Conservation (phyloP, 1,140 invertebrate genomes). For the Drosophila fuyamai region DNA sequence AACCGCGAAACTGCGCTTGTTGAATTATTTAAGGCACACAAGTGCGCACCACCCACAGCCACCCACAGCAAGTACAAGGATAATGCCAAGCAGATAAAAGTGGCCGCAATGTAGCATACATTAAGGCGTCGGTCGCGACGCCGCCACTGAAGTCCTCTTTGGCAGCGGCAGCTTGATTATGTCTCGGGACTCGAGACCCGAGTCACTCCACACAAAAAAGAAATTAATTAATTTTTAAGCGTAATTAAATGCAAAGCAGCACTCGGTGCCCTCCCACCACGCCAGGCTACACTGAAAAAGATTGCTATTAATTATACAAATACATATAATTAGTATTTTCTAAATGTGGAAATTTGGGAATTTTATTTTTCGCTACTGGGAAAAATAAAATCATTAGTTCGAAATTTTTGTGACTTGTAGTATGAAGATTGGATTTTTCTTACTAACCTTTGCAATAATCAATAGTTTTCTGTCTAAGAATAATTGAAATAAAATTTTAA, state of each 20-base stretch:
- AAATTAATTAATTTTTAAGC: conserved; percentile 83
- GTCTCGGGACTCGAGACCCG: conserved; percentile 50
- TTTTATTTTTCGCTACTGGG: no score
- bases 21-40: conserved; percentile 79
- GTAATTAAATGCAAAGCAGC: conserved; percentile 83
- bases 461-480: not conserved
- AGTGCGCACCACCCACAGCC: conserved; percentile 52
- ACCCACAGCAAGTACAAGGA: conserved; percentile 47
- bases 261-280: conserved; percentile 20
- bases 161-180: conserved; percentile 72
- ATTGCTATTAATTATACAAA: no score
- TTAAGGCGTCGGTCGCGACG: conserved; percentile 59
- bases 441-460: not conserved
- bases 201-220: conserved; percentile 66
- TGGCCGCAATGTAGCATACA: conserved; percentile 71
- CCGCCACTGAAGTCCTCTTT: conserved; percentile 45
- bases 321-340: no score
- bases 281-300: conserved; percentile 19
- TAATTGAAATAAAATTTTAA: not conserved
- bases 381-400: no score
- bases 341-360: no score
- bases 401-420: no score
- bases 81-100: conserved; percentile 71
- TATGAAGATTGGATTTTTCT: no score
- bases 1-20: conserved; percentile 65